Base-by-base conservation (phyloP, 2,888 invertebrate genomes). In the Pseudococcus longispinus region DNA sequence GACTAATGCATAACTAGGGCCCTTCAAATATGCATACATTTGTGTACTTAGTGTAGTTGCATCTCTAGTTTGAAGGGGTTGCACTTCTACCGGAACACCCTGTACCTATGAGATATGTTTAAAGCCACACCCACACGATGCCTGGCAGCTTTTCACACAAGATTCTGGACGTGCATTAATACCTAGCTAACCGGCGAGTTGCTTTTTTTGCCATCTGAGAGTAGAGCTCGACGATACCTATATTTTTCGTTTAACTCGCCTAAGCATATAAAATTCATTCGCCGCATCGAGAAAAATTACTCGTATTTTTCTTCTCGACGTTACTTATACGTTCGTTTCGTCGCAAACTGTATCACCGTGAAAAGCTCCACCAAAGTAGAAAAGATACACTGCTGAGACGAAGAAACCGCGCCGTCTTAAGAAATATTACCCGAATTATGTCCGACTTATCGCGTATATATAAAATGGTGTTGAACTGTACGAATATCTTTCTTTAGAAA, bases 251-350 rank as follows among this genome's bases (percentile, higher is more conserved):
- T 23, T 60, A 60, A 60, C 9, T 8, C 60, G 9, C 13, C 55
- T 20, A n/a, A 55, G 55, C n/a, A n/a, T n/a, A n/a, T n/a, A n/a
- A n/a, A n/a, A n/a, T n/a, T n/a, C n/a, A n/a, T n/a, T n/a, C n/a
- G n/a, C n/a, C n/a, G n/a, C n/a, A n/a, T 60, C 23, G 60, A 60
- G 20, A 60, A 60, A 60, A 60, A 60, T 60, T 60, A 60, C 60
- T 9, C 60, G 8, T 60, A 60, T 60, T 60, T 60, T 60, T 60
- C 60, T 23, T 60, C 60, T 23, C 9, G 60, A 60, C 60, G 20
- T 37, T 37, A 37, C 37, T 37, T 37, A 37, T 9, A n/a, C n/a
- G n/a, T n/a, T n/a, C n/a, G n/a, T n/a, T n/a, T 60, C 23, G 20
- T 20, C 60, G 20, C 51, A 51, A 51, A 51, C 4, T n/a, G 51